These are phyloP conservation scores for Psittacula cyanocephala DNA, from an alignment of 2,113 vertebrate species.

Conservation along the genomic window DNA sequence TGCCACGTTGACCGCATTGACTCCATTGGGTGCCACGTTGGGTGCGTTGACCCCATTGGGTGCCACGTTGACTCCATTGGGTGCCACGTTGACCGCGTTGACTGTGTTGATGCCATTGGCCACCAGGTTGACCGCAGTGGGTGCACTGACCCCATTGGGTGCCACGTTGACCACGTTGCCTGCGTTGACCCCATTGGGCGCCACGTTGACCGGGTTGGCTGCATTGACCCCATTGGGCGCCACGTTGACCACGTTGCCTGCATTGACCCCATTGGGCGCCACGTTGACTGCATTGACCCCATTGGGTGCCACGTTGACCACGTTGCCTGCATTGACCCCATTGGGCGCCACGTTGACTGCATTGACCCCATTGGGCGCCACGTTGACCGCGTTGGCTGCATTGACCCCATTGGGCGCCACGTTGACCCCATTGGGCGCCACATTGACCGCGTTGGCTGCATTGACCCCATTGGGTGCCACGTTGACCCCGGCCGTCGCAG, in stretches of 20 bases:
- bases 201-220: background rate
- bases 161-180: background rate
- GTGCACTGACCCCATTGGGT: background rate
- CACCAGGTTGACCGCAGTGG: fast-evolving
- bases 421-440: background rate
- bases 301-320: background rate
- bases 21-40: too few species aligned
- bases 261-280: background rate
- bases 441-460: background rate
- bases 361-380: background rate
- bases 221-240: background rate
- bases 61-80: too few species aligned
- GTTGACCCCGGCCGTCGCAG: background rate
- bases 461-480: background rate
- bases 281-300: too few species aligned
- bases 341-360: background rate
- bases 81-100: background rate
- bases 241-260: fast-evolving
- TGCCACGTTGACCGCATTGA: too few species aligned
- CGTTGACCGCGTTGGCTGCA: background rate
- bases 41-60: background rate
- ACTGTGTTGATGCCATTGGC: fast-evolving
- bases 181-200: background rate
- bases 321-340: too few species aligned
- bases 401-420: background rate